Evolutionary conservation across 2,888 invertebrate genomes (phyloP).

Genomic region (Corythucha ciliata): DNA sequence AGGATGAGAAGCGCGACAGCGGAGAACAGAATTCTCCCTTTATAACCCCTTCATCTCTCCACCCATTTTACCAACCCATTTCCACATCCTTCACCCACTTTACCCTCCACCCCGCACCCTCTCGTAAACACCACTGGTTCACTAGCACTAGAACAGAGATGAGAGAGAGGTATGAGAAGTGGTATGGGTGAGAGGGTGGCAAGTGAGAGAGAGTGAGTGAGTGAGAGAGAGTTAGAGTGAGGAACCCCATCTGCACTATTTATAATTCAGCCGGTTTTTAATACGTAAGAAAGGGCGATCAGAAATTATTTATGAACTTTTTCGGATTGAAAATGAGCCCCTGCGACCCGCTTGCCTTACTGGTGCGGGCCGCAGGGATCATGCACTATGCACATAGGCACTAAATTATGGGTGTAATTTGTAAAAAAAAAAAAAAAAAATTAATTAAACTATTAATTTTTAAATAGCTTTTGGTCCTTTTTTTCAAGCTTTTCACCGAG

Average conservation of each 20-base stretch:
- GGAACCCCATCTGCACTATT: slow-evolving; percentile 14
- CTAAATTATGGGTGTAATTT: slow-evolving; percentile 9
- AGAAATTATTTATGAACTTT: slow-evolving; percentile 31
- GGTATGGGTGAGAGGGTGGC: not conserved
- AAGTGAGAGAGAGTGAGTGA: not conserved
- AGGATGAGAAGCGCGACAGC: no score
- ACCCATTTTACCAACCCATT: not conserved
- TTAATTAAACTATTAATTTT: slow-evolving; percentile 6
- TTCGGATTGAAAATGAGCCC: slow-evolving; percentile 23
- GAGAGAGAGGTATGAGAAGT: not conserved
- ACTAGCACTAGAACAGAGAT: not conserved
- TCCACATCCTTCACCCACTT: not conserved
- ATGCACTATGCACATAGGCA: slow-evolving; percentile 12
- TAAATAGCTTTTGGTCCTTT: no score
- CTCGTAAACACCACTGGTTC: not conserved
- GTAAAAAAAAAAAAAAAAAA: slow-evolving; percentile 4
- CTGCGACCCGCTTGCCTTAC: not conserved
- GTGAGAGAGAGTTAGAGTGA: slow-evolving; percentile 8
- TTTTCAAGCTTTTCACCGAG: no score
- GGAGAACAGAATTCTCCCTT: slow-evolving; percentile 11
- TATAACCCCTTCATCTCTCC: slow-evolving; percentile 20
- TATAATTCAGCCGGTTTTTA: slow-evolving; percentile 24
- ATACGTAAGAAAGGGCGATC: slow-evolving; percentile 24
- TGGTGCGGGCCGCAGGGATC: slow-evolving; percentile 6
- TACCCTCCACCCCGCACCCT: not conserved